Conservation (phyloP, 2,797 vertebrate genomes). For the Eulemur mongoz region DNA sequence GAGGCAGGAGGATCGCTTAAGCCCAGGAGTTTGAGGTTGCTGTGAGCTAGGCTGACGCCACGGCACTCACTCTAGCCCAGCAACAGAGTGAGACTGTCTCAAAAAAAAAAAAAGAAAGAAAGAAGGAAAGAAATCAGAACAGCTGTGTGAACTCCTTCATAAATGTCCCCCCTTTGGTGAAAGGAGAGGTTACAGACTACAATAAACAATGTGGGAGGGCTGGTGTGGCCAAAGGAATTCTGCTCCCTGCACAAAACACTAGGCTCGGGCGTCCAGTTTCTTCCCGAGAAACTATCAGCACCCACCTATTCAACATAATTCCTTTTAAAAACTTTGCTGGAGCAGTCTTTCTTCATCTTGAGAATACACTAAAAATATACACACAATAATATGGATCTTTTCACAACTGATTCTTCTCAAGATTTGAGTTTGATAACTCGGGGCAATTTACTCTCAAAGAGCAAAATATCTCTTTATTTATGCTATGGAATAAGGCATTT, state of each 20-base stretch:
- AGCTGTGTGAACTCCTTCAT: conserved; percentile 62
- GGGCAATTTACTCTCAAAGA: background rate
- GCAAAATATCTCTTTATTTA: background rate
- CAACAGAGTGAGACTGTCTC: too few species aligned
- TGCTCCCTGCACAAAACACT: background rate
- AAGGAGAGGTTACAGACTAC: conserved; percentile 41
- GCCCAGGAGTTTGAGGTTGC: too few species aligned
- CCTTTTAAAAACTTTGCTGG: background rate
- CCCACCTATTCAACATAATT: background rate
- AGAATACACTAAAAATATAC: background rate
- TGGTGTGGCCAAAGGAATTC: background rate
- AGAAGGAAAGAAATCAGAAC: background rate
- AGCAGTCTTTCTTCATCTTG: background rate
- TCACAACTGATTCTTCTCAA: background rate
- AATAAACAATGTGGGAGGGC: conserved; percentile 20
- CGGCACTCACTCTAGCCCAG: too few species aligned
- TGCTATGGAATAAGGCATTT: background rate
- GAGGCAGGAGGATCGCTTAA: too few species aligned
- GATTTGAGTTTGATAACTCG: background rate
- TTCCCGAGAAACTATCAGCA: conserved; percentile 18
- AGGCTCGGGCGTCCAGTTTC: background rate
- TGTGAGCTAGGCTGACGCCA: too few species aligned
- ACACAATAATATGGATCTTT: background rate
- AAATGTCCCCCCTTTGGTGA: background rate
- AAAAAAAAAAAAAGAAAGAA: too few species aligned